Evolutionary conservation across 2,888 invertebrate species (phyloP).

Genomic region (Melanchra persicariae): DNA sequence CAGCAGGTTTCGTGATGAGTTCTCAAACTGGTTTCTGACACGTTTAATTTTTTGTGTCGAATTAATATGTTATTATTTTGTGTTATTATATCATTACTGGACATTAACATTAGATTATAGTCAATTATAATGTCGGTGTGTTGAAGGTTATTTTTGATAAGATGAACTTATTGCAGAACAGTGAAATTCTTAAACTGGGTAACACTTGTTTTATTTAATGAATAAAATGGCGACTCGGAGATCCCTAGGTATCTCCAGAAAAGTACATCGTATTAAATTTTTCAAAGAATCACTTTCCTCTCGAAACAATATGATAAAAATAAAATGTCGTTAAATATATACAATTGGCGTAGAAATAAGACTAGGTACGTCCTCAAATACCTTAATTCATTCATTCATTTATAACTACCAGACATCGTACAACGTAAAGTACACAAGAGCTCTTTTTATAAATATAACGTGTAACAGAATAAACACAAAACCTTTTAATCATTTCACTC

Average conservation of each 20-base stretch:
- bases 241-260: not conserved
- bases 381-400: not conserved
- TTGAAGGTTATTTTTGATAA: not conserved
- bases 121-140: conserved; percentile 14
- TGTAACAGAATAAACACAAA: too few relatives aligned
- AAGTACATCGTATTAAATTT: not conserved
- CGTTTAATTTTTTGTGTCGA: conserved; percentile 32
- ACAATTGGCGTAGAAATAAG: too few relatives aligned
- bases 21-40: conserved; percentile 36
- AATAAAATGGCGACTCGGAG: not conserved
- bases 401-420: not conserved
- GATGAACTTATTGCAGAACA: not conserved
- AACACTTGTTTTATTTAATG: not conserved
- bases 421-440: not conserved
- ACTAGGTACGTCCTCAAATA: not conserved
- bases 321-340: too few relatives aligned
- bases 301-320: too few relatives aligned
- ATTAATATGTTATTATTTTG: conserved; percentile 28
- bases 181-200: not conserved
- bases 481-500: too few relatives aligned
- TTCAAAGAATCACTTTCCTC: not conserved
- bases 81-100: conserved; percentile 42
- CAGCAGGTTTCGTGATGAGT: conserved; percentile 29
- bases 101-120: conserved; percentile 24
- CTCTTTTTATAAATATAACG: too few relatives aligned